Evolutionary conservation across 2,113 vertebrate genomes (phyloP), one percentile per base, ranked within the genome.

Genomic region (Nesospiza acunhae): DNA sequence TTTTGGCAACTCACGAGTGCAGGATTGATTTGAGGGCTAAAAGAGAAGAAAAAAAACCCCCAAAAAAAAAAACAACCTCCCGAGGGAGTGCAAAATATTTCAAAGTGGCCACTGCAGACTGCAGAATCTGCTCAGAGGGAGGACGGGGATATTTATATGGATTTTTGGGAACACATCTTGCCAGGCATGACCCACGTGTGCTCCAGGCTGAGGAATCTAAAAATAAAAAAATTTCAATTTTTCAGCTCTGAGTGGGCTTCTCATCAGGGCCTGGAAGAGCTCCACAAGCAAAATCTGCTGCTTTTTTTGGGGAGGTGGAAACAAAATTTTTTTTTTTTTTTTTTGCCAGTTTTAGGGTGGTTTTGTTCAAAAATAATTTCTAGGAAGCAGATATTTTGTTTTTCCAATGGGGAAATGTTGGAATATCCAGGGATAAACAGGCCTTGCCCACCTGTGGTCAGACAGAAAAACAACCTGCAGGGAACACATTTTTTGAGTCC

Each of bases 71-170:
- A 46, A 66, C 91, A 85, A 50, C 60, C 28, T 95, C 84, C 87
- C 92, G 49, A 39, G 64, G 6, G 52, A 63, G 93, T 95, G 90
- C 89, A 97, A 97, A 95, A 80, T 44, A 56, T 69, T 81, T 58
- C 22, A 28, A 97, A 95, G 95, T 60, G 95, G 90, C 41, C 26
- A 50, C 94, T 94, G 94, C 93, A 69, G 4, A 56, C 87, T 42
- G 78, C 77, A 78, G 92, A 2, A 30, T 16, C 46, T 62, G 87
- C 64, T 85, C 47, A 30, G 84, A 72, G 78, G 47, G 94, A 56
- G 69, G 74, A 46, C 27, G 13, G 77, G 21, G 16, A 8, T 6
- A 4, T 2, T 24, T 15, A 1, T 1, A 6, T 7, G 8, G 44
- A 55, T 13, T 83, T 73, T 78, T 64, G 87, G 84, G 81, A 58